Percentiles rank a stretch among this genome's conserved stretches.
phyloP scores from a whole-genome alignment of 2,797 vertebrate species.

The Diplodus sargus region DNA sequence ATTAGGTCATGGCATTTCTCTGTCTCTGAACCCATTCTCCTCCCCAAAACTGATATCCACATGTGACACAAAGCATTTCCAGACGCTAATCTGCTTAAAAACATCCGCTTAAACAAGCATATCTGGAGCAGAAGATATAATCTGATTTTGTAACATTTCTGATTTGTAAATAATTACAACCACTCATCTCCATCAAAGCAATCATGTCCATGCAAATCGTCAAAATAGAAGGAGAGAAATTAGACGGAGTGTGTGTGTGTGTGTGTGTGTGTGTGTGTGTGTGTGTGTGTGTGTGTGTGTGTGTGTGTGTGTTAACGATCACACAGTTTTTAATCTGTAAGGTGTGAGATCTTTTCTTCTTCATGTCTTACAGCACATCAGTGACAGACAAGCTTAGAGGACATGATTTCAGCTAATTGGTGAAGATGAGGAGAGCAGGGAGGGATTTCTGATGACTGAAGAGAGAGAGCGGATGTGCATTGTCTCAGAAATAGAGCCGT shows the following conservation, averaged over 20 bases:
- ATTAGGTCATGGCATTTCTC: constrained; percentile 30
- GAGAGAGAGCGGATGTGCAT: constrained; percentile 53
- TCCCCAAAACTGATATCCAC: constrained; percentile 24
- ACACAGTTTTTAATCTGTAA: constrained; percentile 13
- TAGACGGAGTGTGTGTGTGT: neutral
- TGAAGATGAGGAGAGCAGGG: constrained; percentile 60
- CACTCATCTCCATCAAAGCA: constrained; percentile 57
- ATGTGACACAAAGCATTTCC: constrained; percentile 37
- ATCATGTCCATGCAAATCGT: constrained; percentile 44
- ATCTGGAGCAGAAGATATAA: constrained; percentile 62
- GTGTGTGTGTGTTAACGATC: constrained; percentile 9
- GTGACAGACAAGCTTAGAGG: constrained; percentile 47
- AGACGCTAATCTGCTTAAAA: constrained; percentile 64
- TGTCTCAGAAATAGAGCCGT: constrained; percentile 72
- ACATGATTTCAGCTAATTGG: constrained; percentile 70
- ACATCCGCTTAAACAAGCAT: constrained; percentile 55
- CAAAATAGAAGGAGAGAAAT: constrained; percentile 34
- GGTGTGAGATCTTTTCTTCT: constrained; percentile 43
- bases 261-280: neutral
- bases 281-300: neutral
- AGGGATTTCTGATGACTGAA: constrained; percentile 66
- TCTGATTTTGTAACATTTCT: constrained; percentile 55
- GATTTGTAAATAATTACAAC: constrained; percentile 68
- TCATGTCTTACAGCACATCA: constrained; percentile 24
- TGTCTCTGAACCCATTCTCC: constrained; percentile 1